These are phyloP conservation scores for Chlamydotis undulata DNA, from an alignment of 2,113 vertebrate genomes.

Conservation along the genomic window DNA sequence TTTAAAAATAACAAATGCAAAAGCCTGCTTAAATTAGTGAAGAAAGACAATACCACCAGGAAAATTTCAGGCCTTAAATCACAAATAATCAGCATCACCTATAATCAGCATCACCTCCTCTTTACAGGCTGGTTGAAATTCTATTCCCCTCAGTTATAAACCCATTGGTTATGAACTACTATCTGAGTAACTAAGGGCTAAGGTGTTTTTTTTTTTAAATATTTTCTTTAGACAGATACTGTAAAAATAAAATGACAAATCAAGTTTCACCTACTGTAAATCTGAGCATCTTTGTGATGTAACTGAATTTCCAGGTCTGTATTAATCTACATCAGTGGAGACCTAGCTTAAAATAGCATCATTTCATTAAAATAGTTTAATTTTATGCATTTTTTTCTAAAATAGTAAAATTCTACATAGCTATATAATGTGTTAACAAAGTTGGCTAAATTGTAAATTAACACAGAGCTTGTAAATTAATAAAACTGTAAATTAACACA, in stretches of 20 bases:
- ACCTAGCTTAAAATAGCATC: neutral
- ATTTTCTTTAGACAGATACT: neutral
- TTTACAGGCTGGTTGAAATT: neutral
- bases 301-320: neutral
- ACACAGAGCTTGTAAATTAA: neutral
- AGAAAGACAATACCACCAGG: neutral
- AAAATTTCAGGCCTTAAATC: neutral
- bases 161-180: neutral
- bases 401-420: neutral
- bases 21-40: neutral
- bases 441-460: neutral
- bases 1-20: neutral
- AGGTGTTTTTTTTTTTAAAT: neutral
- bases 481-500: neutral
- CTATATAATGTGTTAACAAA: neutral
- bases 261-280: neutral
- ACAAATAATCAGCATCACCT: neutral
- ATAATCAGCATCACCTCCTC: neutral
- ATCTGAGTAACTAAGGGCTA: neutral
- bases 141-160: neutral
- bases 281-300: neutral
- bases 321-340: neutral
- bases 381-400: neutral
- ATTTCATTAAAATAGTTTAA: neutral
- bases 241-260: neutral